Conservation (phyloP, 2,797 vertebrate species). For the Siniperca scherzeri region DNA sequence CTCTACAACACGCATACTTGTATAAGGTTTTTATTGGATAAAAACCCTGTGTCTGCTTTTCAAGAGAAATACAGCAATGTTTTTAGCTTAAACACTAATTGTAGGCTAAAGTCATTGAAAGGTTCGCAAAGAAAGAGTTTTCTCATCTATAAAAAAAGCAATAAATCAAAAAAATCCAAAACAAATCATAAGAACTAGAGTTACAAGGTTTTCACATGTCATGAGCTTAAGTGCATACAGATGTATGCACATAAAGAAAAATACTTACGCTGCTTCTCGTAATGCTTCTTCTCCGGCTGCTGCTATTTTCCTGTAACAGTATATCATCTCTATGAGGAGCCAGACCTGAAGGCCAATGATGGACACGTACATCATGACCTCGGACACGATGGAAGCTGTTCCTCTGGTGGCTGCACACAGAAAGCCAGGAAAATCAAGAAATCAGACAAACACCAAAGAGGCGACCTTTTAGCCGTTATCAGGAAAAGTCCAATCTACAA, state of each 20-base stretch:
- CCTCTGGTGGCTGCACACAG: slow-evolving; percentile 87
- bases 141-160: background rate
- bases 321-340: slow-evolving; percentile 96
- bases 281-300: slow-evolving; percentile 91
- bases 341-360: slow-evolving; percentile 95
- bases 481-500: background rate
- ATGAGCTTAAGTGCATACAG: background rate
- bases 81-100: background rate
- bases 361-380: slow-evolving; percentile 97
- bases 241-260: background rate
- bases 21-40: background rate
- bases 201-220: slow-evolving; percentile 13
- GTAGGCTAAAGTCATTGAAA: background rate
- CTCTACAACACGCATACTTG: background rate
- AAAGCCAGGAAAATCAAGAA: slow-evolving; percentile 8
- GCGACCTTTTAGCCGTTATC: background rate
- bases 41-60: slow-evolving; percentile 24
- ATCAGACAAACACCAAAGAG: background rate
- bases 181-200: background rate
- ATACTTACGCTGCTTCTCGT: slow-evolving; percentile 92
- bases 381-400: slow-evolving; percentile 92
- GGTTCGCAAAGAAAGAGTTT: background rate
- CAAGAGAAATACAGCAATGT: background rate
- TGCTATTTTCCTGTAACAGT: slow-evolving; percentile 93
- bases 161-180: background rate